phyloP scores from a whole-genome alignment of 2,888 invertebrate genomes.

The Venusia cambrica region DNA sequence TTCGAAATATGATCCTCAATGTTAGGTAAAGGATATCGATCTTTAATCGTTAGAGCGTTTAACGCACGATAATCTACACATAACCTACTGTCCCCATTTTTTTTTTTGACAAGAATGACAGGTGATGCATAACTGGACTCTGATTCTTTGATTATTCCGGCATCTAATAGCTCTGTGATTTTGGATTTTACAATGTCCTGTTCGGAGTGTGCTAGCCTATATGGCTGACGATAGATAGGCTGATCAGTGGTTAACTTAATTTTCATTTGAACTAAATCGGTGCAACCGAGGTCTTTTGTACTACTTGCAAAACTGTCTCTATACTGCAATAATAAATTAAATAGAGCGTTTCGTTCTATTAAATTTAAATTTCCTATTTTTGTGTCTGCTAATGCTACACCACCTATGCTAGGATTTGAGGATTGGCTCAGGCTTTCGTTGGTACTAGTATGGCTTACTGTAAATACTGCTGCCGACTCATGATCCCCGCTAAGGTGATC shows the following conservation, averaged over 20 bases:
- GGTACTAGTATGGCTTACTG: no score
- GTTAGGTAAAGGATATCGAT: constrained; percentile 34
- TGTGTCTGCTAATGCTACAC: not conserved
- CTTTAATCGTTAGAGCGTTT: constrained; percentile 29
- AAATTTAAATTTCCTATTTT: not conserved
- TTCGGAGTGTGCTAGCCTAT: constrained; percentile 7
- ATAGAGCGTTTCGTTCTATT: not conserved
- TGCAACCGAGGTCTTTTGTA: constrained; percentile 28
- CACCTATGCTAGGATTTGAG: constrained; percentile 16
- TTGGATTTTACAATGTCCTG: constrained; percentile 9
- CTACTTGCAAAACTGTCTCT: constrained; percentile 21
- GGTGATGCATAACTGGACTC: constrained; percentile 31
- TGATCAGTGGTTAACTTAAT: constrained; percentile 26
- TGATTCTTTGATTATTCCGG: constrained; percentile 32
- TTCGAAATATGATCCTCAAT: no score
- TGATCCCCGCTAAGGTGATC: not conserved
- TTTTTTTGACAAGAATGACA: constrained; percentile 31
- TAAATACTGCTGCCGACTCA: no score
- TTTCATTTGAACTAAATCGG: constrained; percentile 27
- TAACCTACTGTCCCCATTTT: constrained; percentile 30
- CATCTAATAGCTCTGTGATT: constrained; percentile 27
- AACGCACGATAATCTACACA: constrained; percentile 32
- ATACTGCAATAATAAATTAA: not conserved
- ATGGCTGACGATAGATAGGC: constrained; percentile 25
- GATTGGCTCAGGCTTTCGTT: no score